Evolutionary conservation across 2,888 invertebrate genomes (phyloP).

Genomic region (Leistus spinibarbis): DNA sequence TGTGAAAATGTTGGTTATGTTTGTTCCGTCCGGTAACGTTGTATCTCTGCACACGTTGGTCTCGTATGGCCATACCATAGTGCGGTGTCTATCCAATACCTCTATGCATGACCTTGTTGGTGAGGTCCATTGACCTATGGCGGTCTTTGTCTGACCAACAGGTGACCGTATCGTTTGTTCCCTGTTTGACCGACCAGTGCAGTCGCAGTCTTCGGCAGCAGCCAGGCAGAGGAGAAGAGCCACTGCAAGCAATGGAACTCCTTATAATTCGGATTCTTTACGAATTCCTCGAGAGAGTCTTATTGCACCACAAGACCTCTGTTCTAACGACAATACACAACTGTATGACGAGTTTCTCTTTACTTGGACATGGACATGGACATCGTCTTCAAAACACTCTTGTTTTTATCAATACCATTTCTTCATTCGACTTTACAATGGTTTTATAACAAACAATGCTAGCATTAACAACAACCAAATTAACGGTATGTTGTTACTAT

Average conservation of each 20-base stretch:
- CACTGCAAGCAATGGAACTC: not conserved
- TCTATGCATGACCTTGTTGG: slow-evolving; percentile 33
- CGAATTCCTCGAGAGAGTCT: not conserved
- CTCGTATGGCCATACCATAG: not conserved
- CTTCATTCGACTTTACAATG: no score
- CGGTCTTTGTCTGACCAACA: slow-evolving; percentile 13
- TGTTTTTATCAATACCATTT: no score
- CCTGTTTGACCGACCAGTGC: slow-evolving; percentile 5
- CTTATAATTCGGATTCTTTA: not conserved
- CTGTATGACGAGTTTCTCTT: no score
- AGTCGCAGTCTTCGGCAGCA: not conserved
- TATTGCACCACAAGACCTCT: not conserved
- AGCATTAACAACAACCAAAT: no score
- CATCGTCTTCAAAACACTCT: no score
- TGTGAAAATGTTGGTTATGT: not conserved
- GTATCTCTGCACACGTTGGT: not conserved
- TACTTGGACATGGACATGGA: no score
- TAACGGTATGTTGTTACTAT: no score
- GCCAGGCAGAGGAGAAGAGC: no score
- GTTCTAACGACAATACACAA: not conserved
- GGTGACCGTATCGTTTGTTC: slow-evolving; percentile 1
- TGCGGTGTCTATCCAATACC: not conserved
- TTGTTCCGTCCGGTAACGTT: not conserved
- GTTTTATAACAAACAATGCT: no score
- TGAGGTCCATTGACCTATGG: slow-evolving; percentile 37